phyloP scores from a whole-genome alignment of 1,140 invertebrate genomes.

The Trachymyrmex cornetzi region DNA sequence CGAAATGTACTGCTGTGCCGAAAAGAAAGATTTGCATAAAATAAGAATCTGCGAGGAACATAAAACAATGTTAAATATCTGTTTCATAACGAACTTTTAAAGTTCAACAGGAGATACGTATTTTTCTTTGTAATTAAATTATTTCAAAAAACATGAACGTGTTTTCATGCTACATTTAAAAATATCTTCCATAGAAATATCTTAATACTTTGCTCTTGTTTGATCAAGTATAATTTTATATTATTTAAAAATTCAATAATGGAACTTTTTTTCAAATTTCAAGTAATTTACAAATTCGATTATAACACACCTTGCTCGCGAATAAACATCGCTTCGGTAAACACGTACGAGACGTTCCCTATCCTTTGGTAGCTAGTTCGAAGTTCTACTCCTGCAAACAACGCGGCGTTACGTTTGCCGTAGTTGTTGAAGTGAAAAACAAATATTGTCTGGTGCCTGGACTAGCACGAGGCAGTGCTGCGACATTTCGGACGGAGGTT shows the following conservation, averaged over 20 bases:
- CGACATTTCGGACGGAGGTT: slow-evolving; percentile 39
- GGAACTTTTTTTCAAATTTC: neutral
- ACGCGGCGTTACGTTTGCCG: slow-evolving; percentile 68
- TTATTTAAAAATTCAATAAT: neutral
- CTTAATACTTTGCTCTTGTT: neutral
- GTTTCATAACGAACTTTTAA: neutral
- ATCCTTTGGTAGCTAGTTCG: slow-evolving; percentile 52
- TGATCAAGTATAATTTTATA: neutral
- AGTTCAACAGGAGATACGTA: neutral
- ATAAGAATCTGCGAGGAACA: neutral
- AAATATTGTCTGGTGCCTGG: slow-evolving; percentile 70
- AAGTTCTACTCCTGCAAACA: slow-evolving; percentile 64
- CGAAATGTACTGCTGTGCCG: neutral
- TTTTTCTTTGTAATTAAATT: slow-evolving; percentile 10
- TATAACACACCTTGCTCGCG: slow-evolving; percentile 40
- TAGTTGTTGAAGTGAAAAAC: slow-evolving; percentile 70
- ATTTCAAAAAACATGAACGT: neutral
- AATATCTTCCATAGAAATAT: neutral
- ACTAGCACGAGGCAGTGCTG: slow-evolving; percentile 28
- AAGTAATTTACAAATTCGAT: slow-evolving; percentile 44
- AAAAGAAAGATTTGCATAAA: slow-evolving; percentile 20
- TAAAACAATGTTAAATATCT: slow-evolving; percentile 18
- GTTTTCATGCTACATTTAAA: neutral
- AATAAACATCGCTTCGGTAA: slow-evolving; percentile 55
- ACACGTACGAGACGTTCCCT: slow-evolving; percentile 50